Evolutionary conservation across 2,113 vertebrate genomes (phyloP), one percentile per base, ranked within the genome.

Genomic region (Odontesthes bonariensis): DNA sequence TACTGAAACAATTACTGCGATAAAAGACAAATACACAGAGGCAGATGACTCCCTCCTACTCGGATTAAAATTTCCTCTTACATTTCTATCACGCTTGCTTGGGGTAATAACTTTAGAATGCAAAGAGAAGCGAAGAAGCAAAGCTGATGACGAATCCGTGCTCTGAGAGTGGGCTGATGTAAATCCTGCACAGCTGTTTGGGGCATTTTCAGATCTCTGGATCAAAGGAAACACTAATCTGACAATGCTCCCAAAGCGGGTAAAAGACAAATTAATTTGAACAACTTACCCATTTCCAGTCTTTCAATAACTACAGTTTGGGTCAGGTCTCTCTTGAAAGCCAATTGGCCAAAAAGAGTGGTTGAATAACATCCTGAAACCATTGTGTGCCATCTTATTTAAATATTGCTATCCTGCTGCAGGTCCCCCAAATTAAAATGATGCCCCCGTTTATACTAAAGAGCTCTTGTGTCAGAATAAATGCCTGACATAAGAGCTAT

Each of bases 131-230:
- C 49, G 59, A 54, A 55, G 31, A 46, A 51, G 46, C 22, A 64
- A 23, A 58, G 53, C 63, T 59, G 60, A 51, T 63, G 68, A 86
- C 69, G 59, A 69, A n/a, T 54, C 14, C 33, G 60, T 53, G 54
- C 17, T 14, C 58, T 64, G 61, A 27, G 33, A 40, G 54, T 63
- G 31, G 56, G 59, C 32, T 17, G 49, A 72, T 73, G 51, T 52
- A 68, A 73, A 68, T 56, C 47, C 32, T 51, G 20, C 53, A 44
- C 77, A 74, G 70, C 23, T 66, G 58, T 58, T 68, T 61, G 60
- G 54, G 65, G 31, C 65, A 68, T 73, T 84, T 70, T 46, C 11
- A 40, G 47, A 64, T 81, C 56, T 79, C n/a, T 60, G 49, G 56
- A 71, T 72, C 68, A 31, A 69, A 71, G 69, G 68, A 79, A 46